A percentile compares a stretch with the other conserved stretches of the same genome.
Evolutionary conservation across 1,140 invertebrate species (phyloP).

Genomic region (Musca domestica): DNA sequence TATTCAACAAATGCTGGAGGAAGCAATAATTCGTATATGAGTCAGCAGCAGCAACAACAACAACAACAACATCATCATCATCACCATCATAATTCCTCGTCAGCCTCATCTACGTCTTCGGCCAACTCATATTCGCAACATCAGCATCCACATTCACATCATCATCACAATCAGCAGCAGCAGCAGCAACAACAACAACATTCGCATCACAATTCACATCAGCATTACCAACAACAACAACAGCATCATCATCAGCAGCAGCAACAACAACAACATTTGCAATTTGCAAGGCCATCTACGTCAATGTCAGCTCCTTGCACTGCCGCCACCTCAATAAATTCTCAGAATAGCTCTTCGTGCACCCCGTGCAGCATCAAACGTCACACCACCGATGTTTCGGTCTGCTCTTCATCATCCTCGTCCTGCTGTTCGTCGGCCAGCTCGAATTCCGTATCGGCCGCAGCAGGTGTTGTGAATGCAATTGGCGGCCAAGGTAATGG

Average conservation of each 20-base stretch:
- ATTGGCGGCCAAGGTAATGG: slow-evolving; percentile 15
- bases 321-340: slow-evolving; percentile 15
- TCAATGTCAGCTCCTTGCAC: slow-evolving; percentile 24
- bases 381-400: slow-evolving; percentile 25
- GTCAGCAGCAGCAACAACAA: slow-evolving; percentile 24
- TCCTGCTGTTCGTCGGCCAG: slow-evolving; percentile 27
- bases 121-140: background rate
- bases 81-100: slow-evolving; percentile 7
- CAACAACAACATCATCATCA: slow-evolving; percentile 17
- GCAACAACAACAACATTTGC: slow-evolving; percentile 12
- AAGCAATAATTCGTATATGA: slow-evolving; percentile 7
- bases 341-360: slow-evolving; percentile 4
- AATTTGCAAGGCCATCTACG: slow-evolving; percentile 28
- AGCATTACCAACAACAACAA: background rate
- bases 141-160: slow-evolving; percentile 3
- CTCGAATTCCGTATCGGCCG: slow-evolving; percentile 24
- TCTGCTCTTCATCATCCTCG: slow-evolving; percentile 27
- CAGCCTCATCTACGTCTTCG: background rate
- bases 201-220: background rate
- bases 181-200: slow-evolving; percentile 11
- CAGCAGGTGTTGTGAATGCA: slow-evolving; percentile 10
- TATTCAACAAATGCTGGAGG: slow-evolving; percentile 1
- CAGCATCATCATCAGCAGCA: slow-evolving; percentile 3
- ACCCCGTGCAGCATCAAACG: slow-evolving; percentile 28
- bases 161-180: background rate